Conservation (phyloP, 2,888 invertebrate species). For the Drosophila planitibia region DNA sequence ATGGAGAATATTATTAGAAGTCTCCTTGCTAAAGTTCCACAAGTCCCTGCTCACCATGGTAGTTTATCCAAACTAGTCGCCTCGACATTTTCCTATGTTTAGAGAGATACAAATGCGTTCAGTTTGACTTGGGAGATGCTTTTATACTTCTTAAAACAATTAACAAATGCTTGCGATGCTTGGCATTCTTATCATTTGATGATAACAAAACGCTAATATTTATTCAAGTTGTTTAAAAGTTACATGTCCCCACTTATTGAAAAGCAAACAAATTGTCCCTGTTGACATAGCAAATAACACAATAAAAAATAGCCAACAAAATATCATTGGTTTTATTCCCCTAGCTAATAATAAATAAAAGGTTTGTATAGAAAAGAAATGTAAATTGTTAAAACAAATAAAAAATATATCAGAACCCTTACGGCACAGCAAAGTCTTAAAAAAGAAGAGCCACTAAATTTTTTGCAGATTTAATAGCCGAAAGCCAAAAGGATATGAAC, state of each 20-base stretch:
- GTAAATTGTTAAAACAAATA: neutral
- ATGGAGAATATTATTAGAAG: neutral
- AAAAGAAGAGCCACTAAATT: neutral
- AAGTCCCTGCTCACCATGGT: conserved; percentile 39
- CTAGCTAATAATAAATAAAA: neutral
- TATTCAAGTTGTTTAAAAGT: conserved; percentile 5
- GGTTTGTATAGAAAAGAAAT: neutral
- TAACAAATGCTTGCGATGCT: conserved; percentile 32
- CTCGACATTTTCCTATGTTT: conserved; percentile 32
- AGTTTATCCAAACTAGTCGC: conserved; percentile 9
- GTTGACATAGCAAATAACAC: conserved; percentile 8
- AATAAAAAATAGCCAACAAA: conserved; percentile 10
- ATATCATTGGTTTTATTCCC: neutral
- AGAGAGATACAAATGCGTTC: conserved; percentile 22
- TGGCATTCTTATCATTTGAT: neutral
- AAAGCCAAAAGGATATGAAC: conserved; percentile 13
- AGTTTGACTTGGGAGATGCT: neutral
- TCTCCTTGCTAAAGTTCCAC: neutral
- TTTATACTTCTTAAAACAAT: conserved; percentile 52
- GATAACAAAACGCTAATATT: conserved; percentile 23
- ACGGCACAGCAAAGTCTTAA: neutral
- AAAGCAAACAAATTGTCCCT: conserved; percentile 19
- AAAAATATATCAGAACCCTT: neutral
- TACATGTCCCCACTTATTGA: conserved; percentile 25
- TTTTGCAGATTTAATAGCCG: conserved; percentile 18